These are phyloP conservation scores for Agonopterix alstromeriana DNA, from an alignment of 2,888 invertebrate genomes.

Conservation along the genomic window DNA sequence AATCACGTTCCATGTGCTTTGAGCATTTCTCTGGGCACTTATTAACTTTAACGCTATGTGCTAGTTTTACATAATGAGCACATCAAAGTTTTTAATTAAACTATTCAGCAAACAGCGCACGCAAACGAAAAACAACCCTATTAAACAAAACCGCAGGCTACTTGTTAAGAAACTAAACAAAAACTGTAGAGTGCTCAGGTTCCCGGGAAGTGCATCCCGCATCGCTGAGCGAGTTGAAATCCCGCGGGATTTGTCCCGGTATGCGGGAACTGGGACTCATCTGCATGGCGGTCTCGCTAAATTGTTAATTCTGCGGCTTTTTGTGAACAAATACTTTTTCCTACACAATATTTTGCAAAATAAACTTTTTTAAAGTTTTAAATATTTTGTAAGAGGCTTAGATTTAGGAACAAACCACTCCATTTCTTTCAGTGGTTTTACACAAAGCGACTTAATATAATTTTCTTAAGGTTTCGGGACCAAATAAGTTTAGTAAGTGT, in stretches of 20 bases:
- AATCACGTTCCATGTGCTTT: not conserved
- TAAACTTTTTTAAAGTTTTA: too few species aligned
- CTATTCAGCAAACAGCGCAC: not conserved
- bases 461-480: too few species aligned
- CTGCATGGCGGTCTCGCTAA: slow-evolving; percentile 28
- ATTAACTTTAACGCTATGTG: not conserved
- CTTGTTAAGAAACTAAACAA: slow-evolving; percentile 8
- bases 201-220: not conserved
- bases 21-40: not conserved
- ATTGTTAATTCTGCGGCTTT: slow-evolving; percentile 29
- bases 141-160: slow-evolving; percentile 3
- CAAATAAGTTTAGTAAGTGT: too few species aligned
- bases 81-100: not conserved
- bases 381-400: too few species aligned
- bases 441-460: too few species aligned
- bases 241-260: not conserved
- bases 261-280: slow-evolving; percentile 15
- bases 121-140: slow-evolving; percentile 1
- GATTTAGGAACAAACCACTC: too few species aligned
- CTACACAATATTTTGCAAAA: too few species aligned
- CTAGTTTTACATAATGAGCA: not conserved
- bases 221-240: not conserved
- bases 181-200: not conserved
- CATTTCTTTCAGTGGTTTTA: too few species aligned
- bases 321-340: slow-evolving; percentile 3